Base-by-base conservation (phyloP, 2,113 vertebrate genomes). In the Orycteropus afer region DNA sequence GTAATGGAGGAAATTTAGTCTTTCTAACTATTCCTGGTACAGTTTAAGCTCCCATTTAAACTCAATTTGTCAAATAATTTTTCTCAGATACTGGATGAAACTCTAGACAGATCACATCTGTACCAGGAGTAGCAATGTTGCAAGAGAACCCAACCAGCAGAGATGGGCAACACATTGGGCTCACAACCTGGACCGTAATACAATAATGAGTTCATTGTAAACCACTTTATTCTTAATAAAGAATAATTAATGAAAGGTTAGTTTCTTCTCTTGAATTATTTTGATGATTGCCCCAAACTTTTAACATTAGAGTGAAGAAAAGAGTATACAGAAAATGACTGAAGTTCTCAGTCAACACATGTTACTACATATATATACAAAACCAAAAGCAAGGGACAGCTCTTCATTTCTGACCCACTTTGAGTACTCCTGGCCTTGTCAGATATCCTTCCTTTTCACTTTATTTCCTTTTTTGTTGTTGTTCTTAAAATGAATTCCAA, bases 401-500 rank as follows among this genome's bases (percentile, higher is more conserved):
- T 91, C 85, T 94, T 92, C 40, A 73, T 95, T 96, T 95, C 61
- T 92, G 74, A 80, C 77, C 81, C 47, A n/a, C 45, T 25, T 47
- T 34, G 53, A 96, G 79, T 69, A 83, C 7, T 87, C 27, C 5
- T 95, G 94, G 92, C 86, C 83, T 32, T 80, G 86, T 53, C 69
- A 86, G 94, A 95, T 91, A 82, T 93, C 93, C 89, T 95, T 97
- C 78, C 91, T 97, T 45, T 95, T 85, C 42, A 86, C 47, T 95
- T 79, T 90, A 93, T 93, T 97, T 90, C 74, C 82, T 22, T 71
- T 71, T 37, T 71, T 11, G 27, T 71, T 97, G 94, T 95, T 97
- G 89, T 97, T 97, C 93, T 97, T 97, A 88, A 95, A 96, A 94
- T 89, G 92, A 83, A 90, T 95, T 93, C 93, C 76, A 95, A 96